Evolutionary conservation across 1,140 invertebrate species (phyloP), one percentile per base, ranked within the genome.

Genomic region (Tetragonula clypearis): DNA sequence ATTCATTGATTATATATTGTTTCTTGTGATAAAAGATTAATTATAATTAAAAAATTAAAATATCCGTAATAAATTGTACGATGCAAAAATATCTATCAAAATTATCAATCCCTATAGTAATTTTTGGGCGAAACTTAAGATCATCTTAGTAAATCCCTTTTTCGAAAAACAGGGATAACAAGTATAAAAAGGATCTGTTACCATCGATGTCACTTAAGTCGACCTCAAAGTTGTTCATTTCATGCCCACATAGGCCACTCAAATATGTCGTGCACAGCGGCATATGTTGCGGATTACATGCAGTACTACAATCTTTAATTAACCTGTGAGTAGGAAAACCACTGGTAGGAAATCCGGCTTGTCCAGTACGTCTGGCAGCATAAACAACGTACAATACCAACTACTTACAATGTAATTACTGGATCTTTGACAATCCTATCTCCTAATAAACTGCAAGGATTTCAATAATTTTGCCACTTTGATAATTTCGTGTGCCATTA

Each of bases 271-370:
- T 78, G 86, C 86, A 90, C 88, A 92, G 82, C 76, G 91, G 87
- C 91, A 89, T 92, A 85, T 90, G 85, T 92, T 92, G 91, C 58
- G 84, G 87, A 90, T 92, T 92, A 89, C 93, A 94, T 94, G 94
- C 93, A 92, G 82, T 91, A 92, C 89, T 92, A 91, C 88, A 93
- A 92, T 92, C 91, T 91, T 93, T 92, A 93, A 93, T 94, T 94
- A 95, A 95, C 94, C 94, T 95, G 93, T 94, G 92, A 86, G 92
- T 92, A 79, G 94, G 91, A 88, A 93, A 95, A 85, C 91, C 92
- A 84, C 93, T 90, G 75, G 93, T 93, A 53, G 92, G 90, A 82
- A 93, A 94, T 93, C 94, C 94, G 49, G 90, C 90, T 82, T 95
- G 94, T 91, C 92, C 93, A 58, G 94, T 94, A 84, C 94, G 94